These are phyloP conservation scores for Euspilapteryx auroguttella DNA, from an alignment of 2,888 invertebrate species.

Conservation along the genomic window DNA sequence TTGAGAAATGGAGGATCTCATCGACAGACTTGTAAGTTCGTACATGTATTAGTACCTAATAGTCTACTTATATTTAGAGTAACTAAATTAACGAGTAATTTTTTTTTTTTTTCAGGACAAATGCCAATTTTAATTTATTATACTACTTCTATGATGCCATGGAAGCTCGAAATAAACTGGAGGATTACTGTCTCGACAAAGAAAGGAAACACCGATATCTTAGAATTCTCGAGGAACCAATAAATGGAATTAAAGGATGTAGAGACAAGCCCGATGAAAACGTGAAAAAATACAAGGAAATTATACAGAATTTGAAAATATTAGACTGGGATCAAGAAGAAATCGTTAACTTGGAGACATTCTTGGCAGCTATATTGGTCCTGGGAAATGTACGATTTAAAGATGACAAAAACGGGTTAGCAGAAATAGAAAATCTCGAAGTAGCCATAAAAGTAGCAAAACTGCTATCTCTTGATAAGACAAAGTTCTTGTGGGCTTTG, in stretches of 20 bases:
- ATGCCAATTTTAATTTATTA: slow-evolving; percentile 87
- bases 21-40: slow-evolving; percentile 78
- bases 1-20: slow-evolving; percentile 89
- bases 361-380: slow-evolving; percentile 74
- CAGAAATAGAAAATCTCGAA: slow-evolving; percentile 75
- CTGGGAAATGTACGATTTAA: slow-evolving; percentile 81
- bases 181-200: slow-evolving; percentile 68
- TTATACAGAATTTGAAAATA: slow-evolving; percentile 64
- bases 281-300: slow-evolving; percentile 63
- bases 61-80: not conserved
- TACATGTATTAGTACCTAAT: slow-evolving; percentile 21
- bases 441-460: slow-evolving; percentile 71
- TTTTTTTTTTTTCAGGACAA: slow-evolving; percentile 60
- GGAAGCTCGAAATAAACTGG: slow-evolving; percentile 66
- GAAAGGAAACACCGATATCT: slow-evolving; percentile 76
- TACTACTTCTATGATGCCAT: slow-evolving; percentile 90
- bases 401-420: slow-evolving; percentile 64
- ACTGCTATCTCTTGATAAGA: slow-evolving; percentile 75
- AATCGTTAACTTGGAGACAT: slow-evolving; percentile 68
- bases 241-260: slow-evolving; percentile 61
- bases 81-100: not conserved
- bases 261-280: slow-evolving; percentile 69
- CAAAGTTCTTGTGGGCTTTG: slow-evolving; percentile 83
- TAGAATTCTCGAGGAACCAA: slow-evolving; percentile 61
- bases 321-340: slow-evolving; percentile 76